Evolutionary conservation across 2,888 invertebrate species (phyloP).

Genomic region (Aphidoletes aphidimyza): DNA sequence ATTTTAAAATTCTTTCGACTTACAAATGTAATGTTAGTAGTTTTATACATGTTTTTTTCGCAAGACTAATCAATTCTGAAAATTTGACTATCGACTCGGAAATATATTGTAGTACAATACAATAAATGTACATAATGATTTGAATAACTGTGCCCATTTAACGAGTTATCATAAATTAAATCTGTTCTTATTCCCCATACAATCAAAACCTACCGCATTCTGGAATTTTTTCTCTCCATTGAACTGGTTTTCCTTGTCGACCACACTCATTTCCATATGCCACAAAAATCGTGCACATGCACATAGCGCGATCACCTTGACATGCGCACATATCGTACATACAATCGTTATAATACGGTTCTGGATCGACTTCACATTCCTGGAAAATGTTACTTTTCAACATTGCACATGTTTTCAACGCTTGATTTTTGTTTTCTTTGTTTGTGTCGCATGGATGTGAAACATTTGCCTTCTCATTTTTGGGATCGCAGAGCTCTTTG

Average conservation of each 20-base stretch:
- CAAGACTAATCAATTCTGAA: no score
- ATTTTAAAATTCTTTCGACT: no score
- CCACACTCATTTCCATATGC: constrained; percentile 87
- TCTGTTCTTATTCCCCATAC: no score
- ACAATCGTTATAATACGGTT: constrained; percentile 82
- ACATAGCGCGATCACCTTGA: constrained; percentile 69
- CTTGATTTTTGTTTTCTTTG: constrained; percentile 75
- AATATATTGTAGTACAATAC: no score
- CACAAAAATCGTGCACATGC: constrained; percentile 83
- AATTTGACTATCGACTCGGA: no score
- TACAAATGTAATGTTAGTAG: no score
- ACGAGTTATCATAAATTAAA: no score
- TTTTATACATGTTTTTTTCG: no score
- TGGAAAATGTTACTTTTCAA: constrained; percentile 75
- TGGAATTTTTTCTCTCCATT: constrained; percentile 81
- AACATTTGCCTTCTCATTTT: constrained; percentile 69
- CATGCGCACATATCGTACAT: constrained; percentile 91
- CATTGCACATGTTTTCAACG: constrained; percentile 78
- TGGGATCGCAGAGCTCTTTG: constrained; percentile 76
- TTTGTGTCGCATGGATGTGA: constrained; percentile 79
- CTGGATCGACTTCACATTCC: constrained; percentile 88
- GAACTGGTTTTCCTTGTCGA: constrained; percentile 74
- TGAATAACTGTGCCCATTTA: no score
- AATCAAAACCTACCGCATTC: constrained; percentile 76
- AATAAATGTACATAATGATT: no score